Conservation (phyloP, 2,113 vertebrate species). For the Pomatostomus ruficeps region DNA sequence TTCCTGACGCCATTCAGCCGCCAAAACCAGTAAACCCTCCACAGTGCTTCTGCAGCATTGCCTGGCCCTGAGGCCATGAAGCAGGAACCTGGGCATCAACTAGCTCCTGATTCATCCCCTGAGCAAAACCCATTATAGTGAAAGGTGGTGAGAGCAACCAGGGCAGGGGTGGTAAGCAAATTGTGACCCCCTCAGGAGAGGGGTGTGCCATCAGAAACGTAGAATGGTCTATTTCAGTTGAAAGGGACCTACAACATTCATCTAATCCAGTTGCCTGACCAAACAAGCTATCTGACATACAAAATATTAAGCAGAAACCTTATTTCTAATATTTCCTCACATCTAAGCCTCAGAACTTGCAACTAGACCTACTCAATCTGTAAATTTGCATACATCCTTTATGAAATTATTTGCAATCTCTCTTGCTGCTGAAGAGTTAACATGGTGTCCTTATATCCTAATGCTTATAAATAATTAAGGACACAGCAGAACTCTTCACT, state of each 20-base stretch:
- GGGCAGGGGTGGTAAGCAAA: not conserved
- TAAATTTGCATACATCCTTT: not conserved
- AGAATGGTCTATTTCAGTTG: not conserved
- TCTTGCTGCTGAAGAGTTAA: not conserved
- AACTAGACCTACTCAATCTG: not conserved
- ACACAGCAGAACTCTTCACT: not conserved
- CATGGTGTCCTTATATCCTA: not conserved
- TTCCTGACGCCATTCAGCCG: not conserved
- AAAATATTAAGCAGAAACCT: not conserved
- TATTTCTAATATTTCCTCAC: not conserved
- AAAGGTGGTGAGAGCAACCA: not conserved
- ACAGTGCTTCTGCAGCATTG: not conserved
- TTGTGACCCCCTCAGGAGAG: not conserved
- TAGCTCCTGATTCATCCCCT: not conserved
- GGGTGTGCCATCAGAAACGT: not conserved
- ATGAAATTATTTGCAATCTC: not conserved
- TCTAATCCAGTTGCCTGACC: not conserved
- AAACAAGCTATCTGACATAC: not conserved
- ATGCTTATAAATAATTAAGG: not conserved
- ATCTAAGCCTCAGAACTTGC: not conserved
- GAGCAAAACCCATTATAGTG: not conserved
- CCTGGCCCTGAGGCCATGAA: fast-evolving
- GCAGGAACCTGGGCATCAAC: not conserved
- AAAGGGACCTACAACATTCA: not conserved
- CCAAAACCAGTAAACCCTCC: not conserved